A percentile compares a stretch with the other conserved stretches of the same genome.
These are phyloP conservation scores for Pseudomyrmex dendroicus DNA, from an alignment of 1,140 invertebrate genomes.

Conservation along the genomic window DNA sequence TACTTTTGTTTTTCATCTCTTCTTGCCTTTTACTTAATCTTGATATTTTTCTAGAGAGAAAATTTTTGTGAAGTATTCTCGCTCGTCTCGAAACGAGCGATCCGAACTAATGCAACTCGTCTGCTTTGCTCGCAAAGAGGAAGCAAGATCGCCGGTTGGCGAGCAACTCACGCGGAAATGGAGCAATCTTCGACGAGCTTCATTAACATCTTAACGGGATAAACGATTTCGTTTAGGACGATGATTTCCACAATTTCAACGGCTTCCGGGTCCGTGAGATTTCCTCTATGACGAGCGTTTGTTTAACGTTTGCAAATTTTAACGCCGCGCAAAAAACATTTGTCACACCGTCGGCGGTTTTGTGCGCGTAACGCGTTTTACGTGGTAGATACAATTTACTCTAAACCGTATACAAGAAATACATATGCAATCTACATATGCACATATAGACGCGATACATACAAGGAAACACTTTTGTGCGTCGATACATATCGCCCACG, in stretches of 20 bases:
- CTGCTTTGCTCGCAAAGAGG: neutral
- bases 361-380: neutral
- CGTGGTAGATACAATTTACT: conserved; percentile 1
- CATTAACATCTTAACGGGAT: conserved; percentile 63
- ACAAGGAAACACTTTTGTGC: conserved; percentile 35
- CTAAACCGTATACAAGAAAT: neutral
- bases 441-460: neutral
- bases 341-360: no score
- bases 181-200: conserved; percentile 18
- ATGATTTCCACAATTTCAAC: conserved; percentile 54
- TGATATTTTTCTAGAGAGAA: no score
- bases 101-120: neutral
- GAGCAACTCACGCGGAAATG: conserved; percentile 18
- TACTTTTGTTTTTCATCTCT: neutral
- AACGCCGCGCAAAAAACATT: neutral
- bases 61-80: neutral
- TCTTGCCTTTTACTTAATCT: neutral
- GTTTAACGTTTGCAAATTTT: neutral
- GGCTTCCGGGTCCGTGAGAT: conserved; percentile 19
- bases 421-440: no score
- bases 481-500: conserved; percentile 45
- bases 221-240: conserved; percentile 61
- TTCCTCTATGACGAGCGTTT: neutral
- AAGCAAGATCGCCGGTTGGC: neutral
- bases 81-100: neutral